phyloP scores from a whole-genome alignment of 2,797 vertebrate genomes.

The Malacoraja senta region DNA sequence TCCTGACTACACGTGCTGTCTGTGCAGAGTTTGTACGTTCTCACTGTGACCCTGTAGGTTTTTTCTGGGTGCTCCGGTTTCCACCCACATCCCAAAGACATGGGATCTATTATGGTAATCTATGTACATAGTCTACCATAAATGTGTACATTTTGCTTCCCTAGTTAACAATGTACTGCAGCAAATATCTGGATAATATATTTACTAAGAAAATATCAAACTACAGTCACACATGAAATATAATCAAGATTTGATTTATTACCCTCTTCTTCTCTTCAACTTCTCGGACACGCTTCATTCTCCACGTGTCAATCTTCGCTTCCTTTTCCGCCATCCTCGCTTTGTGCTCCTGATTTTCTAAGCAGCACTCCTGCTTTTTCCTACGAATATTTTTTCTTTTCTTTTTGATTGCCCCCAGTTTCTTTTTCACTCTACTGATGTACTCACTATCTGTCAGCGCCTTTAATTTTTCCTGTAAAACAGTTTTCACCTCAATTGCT shows the following conservation, averaged over 20 bases:
- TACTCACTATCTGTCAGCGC: constrained; percentile 49
- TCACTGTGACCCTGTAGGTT: too few species aligned
- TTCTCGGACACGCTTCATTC: constrained; percentile 67
- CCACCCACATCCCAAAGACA: too few species aligned
- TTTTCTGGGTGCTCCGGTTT: too few species aligned
- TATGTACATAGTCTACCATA: neutral
- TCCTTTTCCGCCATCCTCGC: constrained; percentile 59
- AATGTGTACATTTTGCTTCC: neutral
- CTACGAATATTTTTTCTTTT: constrained; percentile 60
- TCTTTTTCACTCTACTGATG: constrained; percentile 51
- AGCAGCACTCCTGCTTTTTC: constrained; percentile 49
- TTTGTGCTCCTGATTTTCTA: constrained; percentile 53
- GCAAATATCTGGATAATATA: neutral
- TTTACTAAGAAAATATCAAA: neutral
- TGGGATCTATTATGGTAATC: too few species aligned
- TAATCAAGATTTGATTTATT: neutral
- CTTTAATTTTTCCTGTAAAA: constrained; percentile 49
- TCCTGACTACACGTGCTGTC: too few species aligned
- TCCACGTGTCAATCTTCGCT: constrained; percentile 73
- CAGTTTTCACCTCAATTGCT: constrained; percentile 46
- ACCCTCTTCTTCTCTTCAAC: constrained; percentile 83
- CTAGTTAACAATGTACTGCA: neutral
- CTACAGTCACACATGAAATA: neutral
- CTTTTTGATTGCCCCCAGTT: constrained; percentile 51
- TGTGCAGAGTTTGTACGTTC: too few species aligned